Conservation (phyloP, 2,113 vertebrate genomes). For the Prionailurus bengalensis region DNA sequence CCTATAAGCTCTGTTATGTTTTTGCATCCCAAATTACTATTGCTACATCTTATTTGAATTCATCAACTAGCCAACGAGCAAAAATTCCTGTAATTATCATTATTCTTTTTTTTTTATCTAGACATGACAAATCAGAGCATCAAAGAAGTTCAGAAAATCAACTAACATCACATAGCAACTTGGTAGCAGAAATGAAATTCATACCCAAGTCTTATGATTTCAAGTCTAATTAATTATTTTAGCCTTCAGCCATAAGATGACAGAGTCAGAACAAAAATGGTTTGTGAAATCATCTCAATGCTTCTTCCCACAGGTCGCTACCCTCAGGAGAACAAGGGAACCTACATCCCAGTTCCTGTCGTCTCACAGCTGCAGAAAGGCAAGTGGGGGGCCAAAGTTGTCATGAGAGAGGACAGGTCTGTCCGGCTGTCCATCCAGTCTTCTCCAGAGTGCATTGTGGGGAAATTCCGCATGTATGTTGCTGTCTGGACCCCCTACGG, state of each 20-base stretch:
- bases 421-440: conserved; percentile 92
- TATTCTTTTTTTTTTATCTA: background rate
- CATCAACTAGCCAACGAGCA: background rate
- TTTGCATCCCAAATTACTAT: background rate
- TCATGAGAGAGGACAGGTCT: conserved; percentile 80
- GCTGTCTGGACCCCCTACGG: conserved; percentile 94
- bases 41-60: background rate
- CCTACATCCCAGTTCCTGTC: conserved; percentile 92
- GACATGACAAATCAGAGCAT: background rate
- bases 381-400: conserved; percentile 92
- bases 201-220: background rate
- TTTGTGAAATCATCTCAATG: background rate
- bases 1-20: background rate
- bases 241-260: background rate
- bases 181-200: background rate
- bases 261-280: background rate
- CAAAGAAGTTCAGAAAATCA: background rate
- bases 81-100: background rate
- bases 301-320: conserved; percentile 89
- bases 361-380: conserved; percentile 85
- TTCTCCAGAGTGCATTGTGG: conserved; percentile 91
- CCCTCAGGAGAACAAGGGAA: conserved; percentile 95
- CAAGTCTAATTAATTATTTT: background rate
- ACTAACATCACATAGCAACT: background rate
- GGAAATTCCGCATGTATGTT: conserved; percentile 94